phyloP scores from a whole-genome alignment of 2,797 vertebrate species.

The Mus caroli region DNA sequence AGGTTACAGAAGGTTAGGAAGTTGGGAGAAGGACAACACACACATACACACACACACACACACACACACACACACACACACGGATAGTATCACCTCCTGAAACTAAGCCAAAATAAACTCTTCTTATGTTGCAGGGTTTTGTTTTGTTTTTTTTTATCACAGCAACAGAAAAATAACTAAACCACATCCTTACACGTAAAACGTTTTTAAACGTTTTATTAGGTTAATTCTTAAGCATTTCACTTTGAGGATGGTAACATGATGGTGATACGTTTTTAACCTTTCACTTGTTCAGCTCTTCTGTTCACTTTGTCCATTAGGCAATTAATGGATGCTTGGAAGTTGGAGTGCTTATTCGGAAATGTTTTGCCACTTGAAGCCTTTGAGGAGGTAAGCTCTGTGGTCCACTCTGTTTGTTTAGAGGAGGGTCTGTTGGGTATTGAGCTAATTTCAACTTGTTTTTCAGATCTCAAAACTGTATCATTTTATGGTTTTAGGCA shows the following conservation, averaged over 20 bases:
- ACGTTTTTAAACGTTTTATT: constrained; percentile 1
- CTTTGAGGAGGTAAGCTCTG: constrained; percentile 87
- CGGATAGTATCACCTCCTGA: neutral
- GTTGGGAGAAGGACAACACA: neutral
- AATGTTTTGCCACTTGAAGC: constrained; percentile 89
- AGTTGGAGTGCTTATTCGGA: constrained; percentile 80
- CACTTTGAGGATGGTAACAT: neutral
- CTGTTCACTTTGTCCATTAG: constrained; percentile 73
- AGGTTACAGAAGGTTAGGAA: no score
- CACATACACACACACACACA: neutral
- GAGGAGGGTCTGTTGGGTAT: neutral
- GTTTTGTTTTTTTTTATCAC: neutral
- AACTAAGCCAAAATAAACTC: neutral
- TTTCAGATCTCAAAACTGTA: constrained; percentile 57
- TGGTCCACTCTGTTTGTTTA: constrained; percentile 44
- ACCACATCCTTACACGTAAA: neutral
- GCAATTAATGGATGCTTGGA: constrained; percentile 84
- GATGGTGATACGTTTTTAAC: constrained; percentile 25
- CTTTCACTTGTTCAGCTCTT: neutral
- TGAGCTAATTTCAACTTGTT: constrained; percentile 51
- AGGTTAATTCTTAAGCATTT: constrained; percentile 27
- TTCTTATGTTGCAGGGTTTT: neutral
- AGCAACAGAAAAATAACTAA: neutral
- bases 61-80: neutral
- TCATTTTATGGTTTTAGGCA: constrained; percentile 31